Evolutionary conservation across 2,888 invertebrate genomes (phyloP), one percentile per base, ranked within the genome.

Genomic region (Drosophila anomalata): DNA sequence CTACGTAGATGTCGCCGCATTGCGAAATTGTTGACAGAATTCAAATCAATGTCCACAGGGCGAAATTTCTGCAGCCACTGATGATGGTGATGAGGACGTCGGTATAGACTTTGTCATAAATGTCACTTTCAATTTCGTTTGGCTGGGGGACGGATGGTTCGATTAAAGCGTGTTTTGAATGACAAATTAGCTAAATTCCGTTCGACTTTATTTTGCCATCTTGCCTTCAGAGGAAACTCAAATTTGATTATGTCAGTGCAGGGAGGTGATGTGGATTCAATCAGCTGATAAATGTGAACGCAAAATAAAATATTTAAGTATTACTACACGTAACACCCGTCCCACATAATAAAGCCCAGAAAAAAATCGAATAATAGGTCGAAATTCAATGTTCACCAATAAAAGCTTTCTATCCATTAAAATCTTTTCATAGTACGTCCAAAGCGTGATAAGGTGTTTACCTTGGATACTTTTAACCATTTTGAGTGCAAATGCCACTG

Each of bases 11-110:
- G 81, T 78, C 79, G 73, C 12, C 42, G 52, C 63, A 71, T 73
- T 76, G 77, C 61, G 62, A 77, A 78, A 78, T 80, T 83, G 80
- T 83, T 83, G 82, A 83, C 82, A 86, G 82, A 86, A 86, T 86
- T 86, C 80, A 86, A 83, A 86, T 83, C 86, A 83, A 72, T 79
- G 77, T 7, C 76, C 72, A 54, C 57, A 41, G 62, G 75, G 62
- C 46, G 51, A 59, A 51, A 57, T 52, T 31, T 41, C 24, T 65
- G 65, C 68, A 69, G 42, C 33, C 51, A n/a, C 63, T 50, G 69
- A 69, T 60, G 67, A 52, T 47, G 50, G 50, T 58, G 57, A 59
- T 53, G 48, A 44, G 33, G 42, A 39, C 29, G 54, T 60, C 46
- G 39, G 26, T 26, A 56, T 44, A 78, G 76, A 78, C 82, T 76